Conservation (phyloP, 2,797 vertebrate species). For the Buphagus erythrorhynchus region DNA sequence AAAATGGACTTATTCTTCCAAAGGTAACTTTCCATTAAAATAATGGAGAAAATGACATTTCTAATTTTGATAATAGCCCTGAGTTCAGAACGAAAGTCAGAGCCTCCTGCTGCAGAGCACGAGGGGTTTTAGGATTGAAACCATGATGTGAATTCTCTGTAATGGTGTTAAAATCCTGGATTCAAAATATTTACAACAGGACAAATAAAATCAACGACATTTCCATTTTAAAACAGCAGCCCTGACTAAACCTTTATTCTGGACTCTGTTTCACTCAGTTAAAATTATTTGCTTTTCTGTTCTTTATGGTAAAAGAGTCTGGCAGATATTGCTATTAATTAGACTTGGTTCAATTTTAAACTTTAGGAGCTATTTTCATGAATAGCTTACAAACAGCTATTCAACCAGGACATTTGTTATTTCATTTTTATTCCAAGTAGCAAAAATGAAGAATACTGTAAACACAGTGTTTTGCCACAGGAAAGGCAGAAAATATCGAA, state of each 20-base stretch:
- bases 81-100: background rate
- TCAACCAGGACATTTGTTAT: background rate
- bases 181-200: constrained; percentile 37
- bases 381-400: background rate
- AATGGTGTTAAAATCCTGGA: constrained; percentile 15
- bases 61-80: constrained; percentile 61
- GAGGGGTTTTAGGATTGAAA: background rate
- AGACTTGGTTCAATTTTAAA: constrained; percentile 1
- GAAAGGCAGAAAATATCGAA: constrained; percentile 2
- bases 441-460: background rate
- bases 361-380: background rate
- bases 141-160: background rate
- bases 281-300: constrained; percentile 54
- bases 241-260: constrained; percentile 28
- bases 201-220: constrained; percentile 39
- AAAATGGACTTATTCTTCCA: constrained; percentile 83
- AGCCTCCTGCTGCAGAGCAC: background rate
- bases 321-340: background rate
- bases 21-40: constrained; percentile 87
- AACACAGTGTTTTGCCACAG: background rate
- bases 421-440: background rate
- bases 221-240: constrained; percentile 55
- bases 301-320: background rate
- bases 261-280: constrained; percentile 2
- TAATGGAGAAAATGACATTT: constrained; percentile 78